Percentiles rank a stretch among this genome's conserved stretches.
Conservation (phyloP, 2,888 invertebrate species). For the Graphium colonna region DNA sequence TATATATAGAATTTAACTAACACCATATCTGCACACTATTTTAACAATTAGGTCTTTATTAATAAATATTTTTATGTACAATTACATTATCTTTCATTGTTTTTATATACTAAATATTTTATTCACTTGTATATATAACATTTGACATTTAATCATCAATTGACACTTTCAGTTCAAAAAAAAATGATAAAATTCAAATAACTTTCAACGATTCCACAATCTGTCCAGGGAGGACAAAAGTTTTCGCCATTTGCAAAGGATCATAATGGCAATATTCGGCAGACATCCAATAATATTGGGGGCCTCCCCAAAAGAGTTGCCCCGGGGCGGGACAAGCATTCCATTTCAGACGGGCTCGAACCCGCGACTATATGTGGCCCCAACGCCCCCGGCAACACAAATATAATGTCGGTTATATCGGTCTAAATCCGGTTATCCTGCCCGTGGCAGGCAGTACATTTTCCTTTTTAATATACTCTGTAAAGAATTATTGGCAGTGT, state of each 20-base stretch:
- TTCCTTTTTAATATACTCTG: neutral
- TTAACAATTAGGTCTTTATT: too few species aligned
- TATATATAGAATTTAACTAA: too few species aligned
- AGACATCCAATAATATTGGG: neutral
- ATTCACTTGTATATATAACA: too few species aligned
- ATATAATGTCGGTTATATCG: neutral
- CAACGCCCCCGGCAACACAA: conserved; percentile 1
- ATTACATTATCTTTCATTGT: too few species aligned
- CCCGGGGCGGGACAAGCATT: conserved; percentile 34
- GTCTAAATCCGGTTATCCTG: neutral
- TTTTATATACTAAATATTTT: too few species aligned
- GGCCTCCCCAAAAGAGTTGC: conserved; percentile 1
- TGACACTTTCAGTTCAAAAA: too few species aligned
- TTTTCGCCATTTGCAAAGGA: neutral
- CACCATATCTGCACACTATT: too few species aligned
- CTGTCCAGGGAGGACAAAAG: neutral
- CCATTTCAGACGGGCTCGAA: conserved; percentile 29
- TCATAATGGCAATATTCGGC: neutral
- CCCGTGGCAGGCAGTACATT: neutral
- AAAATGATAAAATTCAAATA: too few species aligned
- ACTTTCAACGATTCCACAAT: too few species aligned
- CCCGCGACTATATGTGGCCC: neutral
- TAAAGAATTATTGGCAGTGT: neutral
- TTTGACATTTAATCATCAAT: too few species aligned
- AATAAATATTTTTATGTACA: too few species aligned